phyloP scores from a whole-genome alignment of 2,888 invertebrate genomes.

The Habroteleia sp. region DNA sequence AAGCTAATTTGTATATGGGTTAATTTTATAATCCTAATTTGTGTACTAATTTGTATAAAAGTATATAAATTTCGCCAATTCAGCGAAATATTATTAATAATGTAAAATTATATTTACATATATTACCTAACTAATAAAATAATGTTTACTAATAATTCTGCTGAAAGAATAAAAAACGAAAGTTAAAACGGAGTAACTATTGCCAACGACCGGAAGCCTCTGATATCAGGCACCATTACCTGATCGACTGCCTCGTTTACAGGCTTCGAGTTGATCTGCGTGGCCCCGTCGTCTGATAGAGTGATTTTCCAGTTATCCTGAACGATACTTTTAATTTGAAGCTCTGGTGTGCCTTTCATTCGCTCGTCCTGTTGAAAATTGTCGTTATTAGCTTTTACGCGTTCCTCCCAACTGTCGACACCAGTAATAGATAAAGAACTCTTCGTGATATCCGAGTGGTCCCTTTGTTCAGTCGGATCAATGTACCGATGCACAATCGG shows the following conservation, averaged over 20 bases:
- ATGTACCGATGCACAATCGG: conserved; percentile 68
- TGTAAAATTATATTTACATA: too few relatives aligned
- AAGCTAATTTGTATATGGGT: too few relatives aligned
- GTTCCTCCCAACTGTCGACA: conserved; percentile 72
- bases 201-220: not conserved
- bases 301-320: conserved; percentile 43
- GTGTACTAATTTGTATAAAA: too few relatives aligned
- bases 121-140: too few relatives aligned
- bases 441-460: conserved; percentile 29
- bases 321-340: conserved; percentile 34
- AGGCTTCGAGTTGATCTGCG: too few relatives aligned
- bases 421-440: conserved; percentile 24
- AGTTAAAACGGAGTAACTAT: too few relatives aligned
- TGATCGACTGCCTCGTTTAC: too few relatives aligned
- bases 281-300: conserved; percentile 25
- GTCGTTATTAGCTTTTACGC: conserved; percentile 32
- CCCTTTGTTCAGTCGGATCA: conserved; percentile 59
- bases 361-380: conserved; percentile 33
- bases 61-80: too few relatives aligned
- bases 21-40: too few relatives aligned
- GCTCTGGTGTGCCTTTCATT: conserved; percentile 36
- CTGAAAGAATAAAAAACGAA: too few relatives aligned
- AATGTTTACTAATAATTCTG: too few relatives aligned
- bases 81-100: too few relatives aligned
- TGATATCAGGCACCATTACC: conserved; percentile 26